phyloP scores from a whole-genome alignment of 2,113 vertebrate genomes.

The Mormyrus iriodes region DNA sequence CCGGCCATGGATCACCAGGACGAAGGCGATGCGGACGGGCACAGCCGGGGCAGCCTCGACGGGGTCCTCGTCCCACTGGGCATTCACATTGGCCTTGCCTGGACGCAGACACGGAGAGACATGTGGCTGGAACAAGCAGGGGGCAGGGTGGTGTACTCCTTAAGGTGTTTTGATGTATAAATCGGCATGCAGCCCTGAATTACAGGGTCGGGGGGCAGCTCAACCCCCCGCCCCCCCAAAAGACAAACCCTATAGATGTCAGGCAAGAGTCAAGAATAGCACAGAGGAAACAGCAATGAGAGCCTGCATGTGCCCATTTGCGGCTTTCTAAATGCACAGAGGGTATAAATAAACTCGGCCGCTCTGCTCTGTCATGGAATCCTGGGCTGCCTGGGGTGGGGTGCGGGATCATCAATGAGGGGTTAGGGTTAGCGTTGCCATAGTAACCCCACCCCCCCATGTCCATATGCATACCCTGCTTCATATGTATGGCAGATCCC shows the following conservation, averaged over 20 bases:
- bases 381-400: slow-evolving; percentile 16
- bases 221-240: neutral
- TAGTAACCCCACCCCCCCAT: neutral
- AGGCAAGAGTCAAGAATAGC: neutral
- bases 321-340: slow-evolving; percentile 29
- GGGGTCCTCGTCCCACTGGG: slow-evolving; percentile 93
- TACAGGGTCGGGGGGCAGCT: neutral
- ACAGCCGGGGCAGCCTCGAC: slow-evolving; percentile 74
- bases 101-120: neutral
- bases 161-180: neutral
- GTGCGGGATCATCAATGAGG: neutral
- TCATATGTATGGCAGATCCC: neutral
- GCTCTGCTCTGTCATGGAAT: slow-evolving; percentile 8
- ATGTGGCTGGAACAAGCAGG: neutral
- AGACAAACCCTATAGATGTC: neutral
- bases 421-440: neutral
- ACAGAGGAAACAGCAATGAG: neutral
- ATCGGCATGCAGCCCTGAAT: neutral
- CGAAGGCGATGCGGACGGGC: slow-evolving; percentile 85
- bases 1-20: slow-evolving; percentile 90
- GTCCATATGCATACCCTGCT: neutral
- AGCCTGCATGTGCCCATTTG: neutral
- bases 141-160: neutral
- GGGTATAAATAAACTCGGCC: slow-evolving; percentile 7
- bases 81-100: slow-evolving; percentile 87